Evolutionary conservation across 2,113 vertebrate species (phyloP).

Genomic region (Oreochromis niloticus): DNA sequence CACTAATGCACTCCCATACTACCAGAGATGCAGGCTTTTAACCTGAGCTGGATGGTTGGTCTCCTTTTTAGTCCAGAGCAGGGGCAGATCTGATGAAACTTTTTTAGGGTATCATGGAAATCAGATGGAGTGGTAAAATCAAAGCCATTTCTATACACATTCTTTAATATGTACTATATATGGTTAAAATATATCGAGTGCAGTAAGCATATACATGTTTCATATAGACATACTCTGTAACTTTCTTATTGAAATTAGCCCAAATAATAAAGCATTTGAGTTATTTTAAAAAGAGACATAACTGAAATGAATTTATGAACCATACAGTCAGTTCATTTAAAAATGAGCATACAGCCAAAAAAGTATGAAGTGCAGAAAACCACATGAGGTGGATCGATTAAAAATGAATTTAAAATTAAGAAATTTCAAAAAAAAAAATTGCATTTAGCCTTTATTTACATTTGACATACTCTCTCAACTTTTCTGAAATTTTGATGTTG

Average conservation of each 20-base stretch:
- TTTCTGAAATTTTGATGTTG: background rate
- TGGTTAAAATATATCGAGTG: background rate
- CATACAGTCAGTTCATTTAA: background rate
- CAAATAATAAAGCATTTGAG: background rate
- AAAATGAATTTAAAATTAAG: background rate
- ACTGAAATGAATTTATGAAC: background rate
- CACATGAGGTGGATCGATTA: background rate
- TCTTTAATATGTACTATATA: background rate
- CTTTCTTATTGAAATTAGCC: background rate
- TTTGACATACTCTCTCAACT: background rate
- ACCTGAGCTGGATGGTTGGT: background rate
- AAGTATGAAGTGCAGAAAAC: background rate
- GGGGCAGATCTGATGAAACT: background rate
- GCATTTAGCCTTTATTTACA: background rate
- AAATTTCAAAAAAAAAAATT: background rate
- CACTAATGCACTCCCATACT: background rate
- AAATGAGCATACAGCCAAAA: background rate
- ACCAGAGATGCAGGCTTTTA: background rate
- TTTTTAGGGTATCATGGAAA: background rate
- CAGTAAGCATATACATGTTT: background rate
- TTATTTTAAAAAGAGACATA: background rate
- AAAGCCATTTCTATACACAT: background rate
- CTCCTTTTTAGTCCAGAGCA: background rate
- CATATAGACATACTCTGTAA: background rate
- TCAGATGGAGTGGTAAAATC: background rate